phyloP scores from a whole-genome alignment of 2,888 invertebrate species.

The Microchrysa polita region DNA sequence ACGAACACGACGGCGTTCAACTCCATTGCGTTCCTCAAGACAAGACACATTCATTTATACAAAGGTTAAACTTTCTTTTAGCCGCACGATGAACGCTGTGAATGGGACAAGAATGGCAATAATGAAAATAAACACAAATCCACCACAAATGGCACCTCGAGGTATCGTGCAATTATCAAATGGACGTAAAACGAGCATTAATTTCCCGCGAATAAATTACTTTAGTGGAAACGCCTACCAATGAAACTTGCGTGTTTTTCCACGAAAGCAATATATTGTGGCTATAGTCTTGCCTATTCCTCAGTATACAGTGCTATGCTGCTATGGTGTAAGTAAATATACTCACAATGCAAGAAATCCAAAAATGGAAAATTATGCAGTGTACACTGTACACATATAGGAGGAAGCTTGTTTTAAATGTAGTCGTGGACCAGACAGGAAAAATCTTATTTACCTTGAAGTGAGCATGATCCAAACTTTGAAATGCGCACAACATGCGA shows the following conservation, averaged over 20 bases:
- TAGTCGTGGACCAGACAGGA: constrained; percentile 3
- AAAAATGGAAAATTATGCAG: too few relatives aligned
- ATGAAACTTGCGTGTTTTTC: constrained; percentile 34
- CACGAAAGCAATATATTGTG: too few relatives aligned
- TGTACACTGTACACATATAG: too few relatives aligned
- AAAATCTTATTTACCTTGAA: constrained; percentile 35
- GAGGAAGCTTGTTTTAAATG: too few relatives aligned
- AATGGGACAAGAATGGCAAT: constrained; percentile 26
- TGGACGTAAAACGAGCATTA: constrained; percentile 61
- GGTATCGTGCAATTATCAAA: constrained; percentile 65
- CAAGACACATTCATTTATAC: background rate
- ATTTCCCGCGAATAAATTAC: constrained; percentile 52
- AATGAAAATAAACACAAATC: constrained; percentile 50
- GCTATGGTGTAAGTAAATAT: constrained; percentile 1
- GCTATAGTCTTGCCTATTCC: too few relatives aligned
- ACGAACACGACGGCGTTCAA: too few relatives aligned
- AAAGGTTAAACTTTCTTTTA: constrained; percentile 4
- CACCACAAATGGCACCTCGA: constrained; percentile 60
- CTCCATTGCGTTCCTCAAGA: too few relatives aligned
- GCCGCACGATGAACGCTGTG: background rate
- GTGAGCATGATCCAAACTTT: constrained; percentile 47
- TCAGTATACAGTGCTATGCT: too few relatives aligned
- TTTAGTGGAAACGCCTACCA: constrained; percentile 47
- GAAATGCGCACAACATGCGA: constrained; percentile 45
- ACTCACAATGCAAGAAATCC: too few relatives aligned